Evolutionary conservation across 2,888 invertebrate species (phyloP), one percentile per base, ranked within the genome.

Genomic region (Drosophila neotestacea): DNA sequence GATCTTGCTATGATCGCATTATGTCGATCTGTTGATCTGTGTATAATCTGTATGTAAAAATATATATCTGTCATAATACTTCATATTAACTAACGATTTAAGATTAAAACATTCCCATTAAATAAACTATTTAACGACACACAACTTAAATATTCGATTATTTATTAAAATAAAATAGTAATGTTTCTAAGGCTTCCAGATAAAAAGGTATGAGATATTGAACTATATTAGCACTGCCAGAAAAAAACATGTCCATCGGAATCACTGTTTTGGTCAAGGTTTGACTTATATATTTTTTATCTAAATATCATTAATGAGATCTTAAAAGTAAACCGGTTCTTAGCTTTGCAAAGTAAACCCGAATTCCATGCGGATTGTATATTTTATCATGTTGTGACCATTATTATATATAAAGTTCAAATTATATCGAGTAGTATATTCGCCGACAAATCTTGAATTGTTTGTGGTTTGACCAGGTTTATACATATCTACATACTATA

Each of bases 31-130:
- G 39, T 52, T 44, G 55, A 47, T 61, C 70, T 70, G 60, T 73
- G 69, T 72, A 68, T 68, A 56, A 60, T 79, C 67, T 79, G 56
- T 70, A 56, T 74, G 52, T 74, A 72, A 65, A 55, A 65, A 59
- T 69, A 59, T 69, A 62, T 61, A 38, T 62, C 27, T 44, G 48
- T 48, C 39, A 63, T 60, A 46, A 38, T 62, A 60, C 47, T 44
- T 44, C 30, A 60, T 39, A 58, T 30, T 76, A 72, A 50, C 38
- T 16, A 50, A 46, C 16, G n/a, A 48, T 47, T 46, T 77, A 77
- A 77, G 70, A 51, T 28, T 63, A 77, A 67, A 55, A 66, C 77
- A 77, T 77, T 77, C 77, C 77, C 62, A 73, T 60, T 70, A 63
- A 77, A 73, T 68, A 77, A 69, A 73, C 27, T 36, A 56, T 73